Evolutionary conservation across 2,888 invertebrate genomes (phyloP).

Genomic region (Cephus nigrinus): DNA sequence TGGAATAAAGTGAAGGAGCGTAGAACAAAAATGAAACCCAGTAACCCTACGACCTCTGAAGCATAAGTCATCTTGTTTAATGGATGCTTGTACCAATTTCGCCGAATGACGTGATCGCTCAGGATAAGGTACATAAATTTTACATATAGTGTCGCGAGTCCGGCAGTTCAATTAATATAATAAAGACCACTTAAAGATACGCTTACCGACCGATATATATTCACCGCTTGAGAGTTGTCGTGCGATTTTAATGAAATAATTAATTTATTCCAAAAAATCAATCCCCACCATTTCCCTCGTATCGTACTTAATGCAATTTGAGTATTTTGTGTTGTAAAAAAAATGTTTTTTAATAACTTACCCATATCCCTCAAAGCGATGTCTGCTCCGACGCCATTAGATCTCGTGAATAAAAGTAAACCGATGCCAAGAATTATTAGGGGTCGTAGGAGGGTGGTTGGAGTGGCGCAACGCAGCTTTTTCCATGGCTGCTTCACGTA

Average conservation of each 20-base stretch:
- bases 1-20: not conserved
- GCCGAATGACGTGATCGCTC: constrained; percentile 18
- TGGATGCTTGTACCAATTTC: constrained; percentile 42
- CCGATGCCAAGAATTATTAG: constrained; percentile 16
- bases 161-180: constrained; percentile 40
- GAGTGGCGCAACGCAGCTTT: constrained; percentile 33
- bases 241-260: not conserved
- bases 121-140: constrained; percentile 31
- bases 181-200: constrained; percentile 38
- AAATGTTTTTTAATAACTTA: constrained; percentile 12
- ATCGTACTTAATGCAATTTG: not conserved
- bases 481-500: constrained; percentile 42
- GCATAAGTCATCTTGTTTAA: constrained; percentile 37
- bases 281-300: not conserved
- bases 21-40: constrained; percentile 34
- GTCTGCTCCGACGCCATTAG: constrained; percentile 23
- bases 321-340: not conserved
- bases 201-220: not conserved
- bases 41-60: constrained; percentile 41
- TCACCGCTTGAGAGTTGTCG: not conserved
- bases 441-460: constrained; percentile 21
- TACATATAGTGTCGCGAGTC: constrained; percentile 19
- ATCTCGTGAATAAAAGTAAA: constrained; percentile 11
- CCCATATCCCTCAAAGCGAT: constrained; percentile 34
- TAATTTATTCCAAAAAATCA: not conserved